Conservation (phyloP, 2,113 vertebrate genomes). For the Rhadina sibilatrix region DNA sequence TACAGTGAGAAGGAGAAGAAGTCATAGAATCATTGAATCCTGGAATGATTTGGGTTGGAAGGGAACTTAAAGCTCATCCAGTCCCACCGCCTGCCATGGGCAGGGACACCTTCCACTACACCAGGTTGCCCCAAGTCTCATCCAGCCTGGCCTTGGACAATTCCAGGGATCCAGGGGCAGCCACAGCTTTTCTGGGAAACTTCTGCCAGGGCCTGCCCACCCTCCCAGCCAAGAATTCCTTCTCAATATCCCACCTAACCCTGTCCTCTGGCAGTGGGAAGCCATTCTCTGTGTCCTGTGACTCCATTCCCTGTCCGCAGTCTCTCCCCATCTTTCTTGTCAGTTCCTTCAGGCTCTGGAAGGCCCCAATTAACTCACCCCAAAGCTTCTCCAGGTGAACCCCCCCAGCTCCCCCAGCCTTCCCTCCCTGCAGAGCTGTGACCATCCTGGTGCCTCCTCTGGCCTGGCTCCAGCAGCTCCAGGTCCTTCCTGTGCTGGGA, state of each 20-base stretch:
- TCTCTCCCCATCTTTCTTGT: background rate
- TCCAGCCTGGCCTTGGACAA: background rate
- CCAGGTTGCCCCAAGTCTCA: accelerated
- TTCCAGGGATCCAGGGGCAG: background rate
- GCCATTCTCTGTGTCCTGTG: background rate
- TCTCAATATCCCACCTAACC: background rate
- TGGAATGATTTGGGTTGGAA: background rate
- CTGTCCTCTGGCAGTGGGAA: background rate
- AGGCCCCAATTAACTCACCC: accelerated
- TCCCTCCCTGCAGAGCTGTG: background rate
- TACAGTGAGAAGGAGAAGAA: background rate
- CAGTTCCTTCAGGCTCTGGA: background rate
- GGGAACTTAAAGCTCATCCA: background rate
- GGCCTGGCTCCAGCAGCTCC: background rate
- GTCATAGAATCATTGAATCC: background rate
- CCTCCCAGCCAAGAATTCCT: accelerated
- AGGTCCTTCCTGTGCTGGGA: background rate
- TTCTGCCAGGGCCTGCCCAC: accelerated
- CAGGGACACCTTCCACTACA: accelerated
- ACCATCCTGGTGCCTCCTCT: no score
- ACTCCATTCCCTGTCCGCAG: accelerated
- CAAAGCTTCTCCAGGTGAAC: background rate
- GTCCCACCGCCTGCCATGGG: background rate
- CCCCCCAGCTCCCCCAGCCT: background rate
- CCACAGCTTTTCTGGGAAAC: background rate